Conservation (phyloP, 2,797 vertebrate genomes). For the Tenualosa ilisha region DNA sequence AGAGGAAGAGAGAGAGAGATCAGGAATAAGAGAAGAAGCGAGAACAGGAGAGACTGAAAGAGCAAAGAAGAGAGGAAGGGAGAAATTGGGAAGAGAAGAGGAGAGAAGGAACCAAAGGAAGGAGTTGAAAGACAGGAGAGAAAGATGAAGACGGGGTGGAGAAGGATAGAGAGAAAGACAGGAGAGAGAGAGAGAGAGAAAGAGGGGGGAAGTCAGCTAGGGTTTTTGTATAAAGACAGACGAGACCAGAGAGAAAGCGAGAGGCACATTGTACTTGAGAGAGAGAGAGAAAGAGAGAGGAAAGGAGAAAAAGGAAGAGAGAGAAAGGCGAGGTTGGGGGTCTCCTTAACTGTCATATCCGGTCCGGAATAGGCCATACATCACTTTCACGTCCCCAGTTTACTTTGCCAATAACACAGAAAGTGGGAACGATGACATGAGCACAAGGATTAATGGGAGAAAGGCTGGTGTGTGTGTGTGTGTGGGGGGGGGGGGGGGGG, state of each 20-base stretch:
- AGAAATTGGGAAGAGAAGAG: background rate
- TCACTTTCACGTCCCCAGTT: constrained; percentile 75
- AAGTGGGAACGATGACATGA: constrained; percentile 64
- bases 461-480: constrained; percentile 34
- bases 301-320: constrained; percentile 33
- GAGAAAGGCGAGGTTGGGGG: constrained; percentile 58
- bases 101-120: background rate
- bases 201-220: background rate
- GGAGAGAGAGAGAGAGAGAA: background rate
- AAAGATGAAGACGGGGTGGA: background rate
- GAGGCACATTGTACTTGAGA: background rate
- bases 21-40: background rate
- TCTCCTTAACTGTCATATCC: constrained; percentile 67
- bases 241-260: background rate
- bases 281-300: constrained; percentile 27
- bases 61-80: background rate
- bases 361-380: constrained; percentile 71
- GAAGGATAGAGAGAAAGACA: background rate
- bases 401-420: constrained; percentile 73
- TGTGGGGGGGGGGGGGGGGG: constrained; percentile 17
- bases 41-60: constrained; percentile 33
- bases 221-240: background rate
- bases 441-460: constrained; percentile 62
- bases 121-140: background rate
- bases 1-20: background rate